Evolutionary conservation across 2,113 vertebrate genomes (phyloP), one percentile per base, ranked within the genome.

Genomic region (Prunella fulvescens): DNA sequence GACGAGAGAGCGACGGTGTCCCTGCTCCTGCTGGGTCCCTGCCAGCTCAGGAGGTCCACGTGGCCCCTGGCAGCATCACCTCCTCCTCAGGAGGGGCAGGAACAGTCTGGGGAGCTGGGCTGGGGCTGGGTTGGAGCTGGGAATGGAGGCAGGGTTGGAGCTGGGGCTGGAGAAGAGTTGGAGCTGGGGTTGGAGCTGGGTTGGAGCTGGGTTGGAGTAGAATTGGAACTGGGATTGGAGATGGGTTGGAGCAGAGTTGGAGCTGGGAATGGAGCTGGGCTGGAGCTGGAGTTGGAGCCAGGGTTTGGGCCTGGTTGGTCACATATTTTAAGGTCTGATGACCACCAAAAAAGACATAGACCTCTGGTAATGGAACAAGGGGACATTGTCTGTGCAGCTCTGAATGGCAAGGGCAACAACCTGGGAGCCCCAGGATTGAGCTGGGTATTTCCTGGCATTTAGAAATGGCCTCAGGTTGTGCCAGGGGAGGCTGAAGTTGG

Each of bases 341-440:
- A 25, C 16, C 81, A 20, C 54, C 54, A 19, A 8, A 22, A 39
- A 56, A 45, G 40, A 6, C 29, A 29, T 18, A 53, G 25, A 4
- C 20, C 11, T 14, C 54, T n/a, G 19, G 1, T 6, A 7, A 3
- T 4, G 47, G 47, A 25, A 5, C 16, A 6, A 0, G 4, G 15
- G 13, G 4, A 10, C 14, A 0, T 18, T 7, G 29, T 3, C 66
- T 22, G 33, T 11, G 45, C 17, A 9, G 7, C 19, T 24, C 12
- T 9, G 3, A 20, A 28, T 3, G 35, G n/a, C 31, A 39, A 40
- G 20, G 6, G 7, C 7, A 13, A 0, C 12, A 2, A 1, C 4
- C n/a, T 10, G 16, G 57, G 53, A 70, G 24, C 44, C 22, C 10
- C 9, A 1, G 26, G 7, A 20, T 57, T 48, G 6, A 26, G 2